Evolutionary conservation across 2,113 vertebrate genomes (phyloP).

Genomic region (Oplegnathus fasciatus): DNA sequence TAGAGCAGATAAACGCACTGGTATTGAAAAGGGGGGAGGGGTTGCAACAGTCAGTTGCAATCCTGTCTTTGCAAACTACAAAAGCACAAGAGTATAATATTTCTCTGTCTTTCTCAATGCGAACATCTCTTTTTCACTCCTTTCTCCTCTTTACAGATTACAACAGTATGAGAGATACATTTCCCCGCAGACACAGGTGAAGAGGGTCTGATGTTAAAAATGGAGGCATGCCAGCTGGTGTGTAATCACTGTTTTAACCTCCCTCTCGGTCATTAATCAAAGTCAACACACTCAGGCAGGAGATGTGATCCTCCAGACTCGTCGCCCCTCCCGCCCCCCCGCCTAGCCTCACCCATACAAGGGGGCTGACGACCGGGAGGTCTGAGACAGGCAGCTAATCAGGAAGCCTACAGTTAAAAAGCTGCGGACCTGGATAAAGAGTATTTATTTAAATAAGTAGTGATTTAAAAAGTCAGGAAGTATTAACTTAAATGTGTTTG

Average conservation of each 20-base stretch:
- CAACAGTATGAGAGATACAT: slow-evolving; percentile 34
- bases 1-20: background rate
- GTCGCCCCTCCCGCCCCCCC: background rate
- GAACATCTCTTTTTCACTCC: slow-evolving; percentile 2
- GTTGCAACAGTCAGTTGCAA: background rate
- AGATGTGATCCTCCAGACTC: slow-evolving; percentile 53
- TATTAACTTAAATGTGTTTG: slow-evolving; percentile 44
- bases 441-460: slow-evolving; percentile 52
- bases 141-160: slow-evolving; percentile 24
- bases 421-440: slow-evolving; percentile 41
- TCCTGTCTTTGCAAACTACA: background rate
- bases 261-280: slow-evolving; percentile 75
- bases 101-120: background rate
- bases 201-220: slow-evolving; percentile 59
- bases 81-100: background rate
- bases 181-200: slow-evolving; percentile 63
- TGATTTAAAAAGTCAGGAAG: slow-evolving; percentile 39
- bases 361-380: slow-evolving; percentile 4
- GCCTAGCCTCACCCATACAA: background rate
- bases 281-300: slow-evolving; percentile 56
- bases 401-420: slow-evolving; percentile 26
- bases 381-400: slow-evolving; percentile 56
- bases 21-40: background rate
- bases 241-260: slow-evolving; percentile 78
- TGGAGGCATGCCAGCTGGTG: slow-evolving; percentile 65